Evolutionary conservation across 2,113 vertebrate species (phyloP).

Genomic region (Rhodinocichla rosea): DNA sequence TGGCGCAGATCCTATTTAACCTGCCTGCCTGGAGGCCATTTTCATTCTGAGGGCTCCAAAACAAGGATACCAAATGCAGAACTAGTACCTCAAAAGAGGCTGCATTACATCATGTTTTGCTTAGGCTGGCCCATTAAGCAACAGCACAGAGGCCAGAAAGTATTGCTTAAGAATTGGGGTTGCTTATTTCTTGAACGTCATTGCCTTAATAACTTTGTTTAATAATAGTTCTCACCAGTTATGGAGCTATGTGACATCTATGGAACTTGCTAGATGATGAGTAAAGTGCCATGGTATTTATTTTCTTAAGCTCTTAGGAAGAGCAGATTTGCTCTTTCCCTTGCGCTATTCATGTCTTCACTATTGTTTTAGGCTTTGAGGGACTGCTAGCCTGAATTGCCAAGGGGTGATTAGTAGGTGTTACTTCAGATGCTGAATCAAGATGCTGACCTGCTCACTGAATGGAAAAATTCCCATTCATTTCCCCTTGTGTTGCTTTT

Average conservation of each 20-base stretch:
- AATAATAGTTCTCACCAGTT: conserved; percentile 22
- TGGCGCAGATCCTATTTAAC: not conserved
- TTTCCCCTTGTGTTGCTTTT: not conserved
- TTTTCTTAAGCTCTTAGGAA: conserved; percentile 16
- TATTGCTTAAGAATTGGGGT: not conserved
- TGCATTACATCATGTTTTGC: not conserved
- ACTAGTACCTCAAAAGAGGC: not conserved
- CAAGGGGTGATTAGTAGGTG: not conserved
- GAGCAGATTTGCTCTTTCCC: not conserved
- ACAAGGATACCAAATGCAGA: not conserved
- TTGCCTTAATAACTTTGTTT: conserved; percentile 17
- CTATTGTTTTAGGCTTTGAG: not conserved
- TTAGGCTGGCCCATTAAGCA: not conserved
- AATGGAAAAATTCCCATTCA: not conserved
- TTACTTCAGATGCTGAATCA: not conserved
- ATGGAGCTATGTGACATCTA: not conserved
- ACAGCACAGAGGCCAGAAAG: not conserved
- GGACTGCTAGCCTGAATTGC: not conserved
- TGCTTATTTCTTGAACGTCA: conserved; percentile 37
- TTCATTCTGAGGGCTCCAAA: not conserved
- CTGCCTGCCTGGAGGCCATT: not conserved
- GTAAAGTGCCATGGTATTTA: not conserved
- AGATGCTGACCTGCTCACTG: not conserved
- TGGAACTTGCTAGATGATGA: conserved; percentile 10
- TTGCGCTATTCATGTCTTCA: not conserved